Conservation (phyloP, 2,888 invertebrate species). For the Tetragonisca angustula region DNA sequence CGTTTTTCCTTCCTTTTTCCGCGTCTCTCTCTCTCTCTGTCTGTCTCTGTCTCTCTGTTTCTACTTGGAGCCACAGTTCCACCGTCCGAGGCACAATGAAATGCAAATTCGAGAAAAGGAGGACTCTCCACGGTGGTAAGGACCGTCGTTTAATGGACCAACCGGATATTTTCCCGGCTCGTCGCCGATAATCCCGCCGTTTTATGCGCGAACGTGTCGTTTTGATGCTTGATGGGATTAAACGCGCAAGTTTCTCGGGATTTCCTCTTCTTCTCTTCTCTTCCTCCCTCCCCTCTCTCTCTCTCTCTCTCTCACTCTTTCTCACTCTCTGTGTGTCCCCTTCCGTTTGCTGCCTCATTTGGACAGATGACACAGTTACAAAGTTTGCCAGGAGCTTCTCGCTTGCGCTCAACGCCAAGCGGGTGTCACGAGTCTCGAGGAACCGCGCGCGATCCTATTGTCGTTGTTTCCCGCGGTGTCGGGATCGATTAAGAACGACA, state of each 20-base stretch:
- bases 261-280: neutral
- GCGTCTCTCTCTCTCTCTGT: neutral
- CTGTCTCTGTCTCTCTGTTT: neutral
- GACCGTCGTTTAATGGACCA: conserved; percentile 38
- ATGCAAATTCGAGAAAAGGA: conserved; percentile 36
- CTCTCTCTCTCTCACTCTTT: too few species aligned
- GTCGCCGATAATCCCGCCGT: conserved; percentile 37
- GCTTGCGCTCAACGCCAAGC: conserved; percentile 12
- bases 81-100: conserved; percentile 2
- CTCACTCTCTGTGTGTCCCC: neutral
- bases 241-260: conserved; percentile 30
- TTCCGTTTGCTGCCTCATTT: conserved; percentile 10
- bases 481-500: conserved; percentile 3
- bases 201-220: conserved; percentile 47
- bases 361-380: conserved; percentile 38
- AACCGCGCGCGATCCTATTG: neutral
- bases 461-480: neutral
- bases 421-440: neutral
- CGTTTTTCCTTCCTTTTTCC: neutral
- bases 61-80: too few species aligned
- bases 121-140: conserved; percentile 6
- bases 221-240: conserved; percentile 36
- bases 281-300: too few species aligned
- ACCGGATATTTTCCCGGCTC: conserved; percentile 31
- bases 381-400: conserved; percentile 15